Percentiles rank a stretch among this genome's conserved stretches.
Evolutionary conservation across 1,140 invertebrate genomes (phyloP).

Genomic region (Hycleus cichorii): DNA sequence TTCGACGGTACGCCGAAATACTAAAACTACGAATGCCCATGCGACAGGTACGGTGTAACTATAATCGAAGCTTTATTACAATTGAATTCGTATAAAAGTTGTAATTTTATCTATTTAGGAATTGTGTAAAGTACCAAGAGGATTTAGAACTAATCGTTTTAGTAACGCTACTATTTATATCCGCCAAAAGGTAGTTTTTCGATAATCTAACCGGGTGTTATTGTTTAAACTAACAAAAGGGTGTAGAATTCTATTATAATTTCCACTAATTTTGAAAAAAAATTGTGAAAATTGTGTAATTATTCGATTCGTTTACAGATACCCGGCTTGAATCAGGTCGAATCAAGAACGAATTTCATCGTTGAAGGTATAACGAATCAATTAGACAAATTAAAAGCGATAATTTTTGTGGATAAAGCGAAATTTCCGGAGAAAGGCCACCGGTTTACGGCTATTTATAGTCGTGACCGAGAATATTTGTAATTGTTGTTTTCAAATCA

Average conservation of each 20-base stretch:
- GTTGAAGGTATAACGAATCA: constrained; percentile 53
- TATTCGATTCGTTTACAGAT: constrained; percentile 45
- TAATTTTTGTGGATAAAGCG: constrained; percentile 55
- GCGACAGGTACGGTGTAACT: constrained; percentile 57
- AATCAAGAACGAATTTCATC: constrained; percentile 52
- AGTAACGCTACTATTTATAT: constrained; percentile 31
- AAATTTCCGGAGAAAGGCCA: constrained; percentile 65
- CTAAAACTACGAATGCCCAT: constrained; percentile 92
- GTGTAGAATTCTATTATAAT: too few species aligned
- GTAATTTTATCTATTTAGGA: constrained; percentile 27
- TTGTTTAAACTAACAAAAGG: too few species aligned
- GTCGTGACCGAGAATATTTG: constrained; percentile 81
- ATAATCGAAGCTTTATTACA: not conserved
- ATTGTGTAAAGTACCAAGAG: constrained; percentile 33
- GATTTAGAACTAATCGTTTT: constrained; percentile 32
- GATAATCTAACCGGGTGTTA: too few species aligned
- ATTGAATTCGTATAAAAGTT: not conserved
- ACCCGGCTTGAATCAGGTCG: constrained; percentile 52
- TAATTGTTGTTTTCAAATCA: constrained; percentile 43
- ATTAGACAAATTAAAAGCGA: constrained; percentile 51
- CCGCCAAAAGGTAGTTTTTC: not conserved
- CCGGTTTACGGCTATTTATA: constrained; percentile 74
- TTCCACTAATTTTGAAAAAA: not conserved
- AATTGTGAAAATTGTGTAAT: not conserved
- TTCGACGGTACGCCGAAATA: constrained; percentile 87